These are phyloP conservation scores for Hephaestus fuliginosus DNA, from an alignment of 2,797 vertebrate genomes.

Conservation along the genomic window DNA sequence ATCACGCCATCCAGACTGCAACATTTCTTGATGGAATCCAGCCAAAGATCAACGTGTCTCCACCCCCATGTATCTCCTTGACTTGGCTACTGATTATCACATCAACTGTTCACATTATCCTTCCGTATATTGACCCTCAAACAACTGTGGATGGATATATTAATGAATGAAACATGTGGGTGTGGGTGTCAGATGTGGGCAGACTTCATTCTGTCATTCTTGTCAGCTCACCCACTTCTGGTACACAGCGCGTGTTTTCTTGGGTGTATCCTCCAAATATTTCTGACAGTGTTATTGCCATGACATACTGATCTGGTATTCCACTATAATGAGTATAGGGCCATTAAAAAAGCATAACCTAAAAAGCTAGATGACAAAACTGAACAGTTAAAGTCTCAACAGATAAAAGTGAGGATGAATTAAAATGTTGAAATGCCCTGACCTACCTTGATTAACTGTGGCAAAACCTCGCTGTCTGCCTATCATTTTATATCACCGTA, in stretches of 20 bases:
- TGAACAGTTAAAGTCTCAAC: slow-evolving; percentile 3
- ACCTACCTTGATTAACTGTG: slow-evolving; percentile 26
- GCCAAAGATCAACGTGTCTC: slow-evolving; percentile 6
- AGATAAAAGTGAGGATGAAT: slow-evolving; percentile 17
- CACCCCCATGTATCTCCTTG: background rate
- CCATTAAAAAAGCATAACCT: background rate
- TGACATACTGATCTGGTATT: background rate
- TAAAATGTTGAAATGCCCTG: slow-evolving; percentile 1
- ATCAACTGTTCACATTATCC: background rate
- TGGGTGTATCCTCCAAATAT: background rate
- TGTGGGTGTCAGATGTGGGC: background rate
- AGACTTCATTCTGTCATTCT: background rate
- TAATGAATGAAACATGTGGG: no score
- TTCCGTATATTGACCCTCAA: background rate
- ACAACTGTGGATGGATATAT: background rate
- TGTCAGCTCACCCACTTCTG: background rate
- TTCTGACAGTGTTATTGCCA: background rate
- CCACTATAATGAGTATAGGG: fast-evolving
- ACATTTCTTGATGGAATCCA: slow-evolving; percentile 4
- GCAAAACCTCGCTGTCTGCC: slow-evolving; percentile 4
- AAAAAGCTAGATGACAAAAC: background rate
- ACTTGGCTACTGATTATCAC: background rate
- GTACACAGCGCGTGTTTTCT: background rate
- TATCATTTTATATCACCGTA: slow-evolving; percentile 67
- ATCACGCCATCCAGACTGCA: background rate